These are phyloP conservation scores for Prosopocoilus inquinatus DNA, from an alignment of 2,888 invertebrate genomes.

Conservation along the genomic window DNA sequence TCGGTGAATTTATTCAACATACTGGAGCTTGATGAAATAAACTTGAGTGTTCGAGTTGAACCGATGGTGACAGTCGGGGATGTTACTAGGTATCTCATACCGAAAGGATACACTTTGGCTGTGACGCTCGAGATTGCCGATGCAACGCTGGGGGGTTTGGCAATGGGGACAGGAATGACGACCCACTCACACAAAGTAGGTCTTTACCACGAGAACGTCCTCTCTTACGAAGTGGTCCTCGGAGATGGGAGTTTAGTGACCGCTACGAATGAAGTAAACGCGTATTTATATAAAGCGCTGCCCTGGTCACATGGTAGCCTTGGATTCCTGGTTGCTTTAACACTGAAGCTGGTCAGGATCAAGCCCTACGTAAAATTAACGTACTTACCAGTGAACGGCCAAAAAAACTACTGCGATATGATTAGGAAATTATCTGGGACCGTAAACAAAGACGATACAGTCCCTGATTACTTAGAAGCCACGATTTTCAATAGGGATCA, in stretches of 20 bases:
- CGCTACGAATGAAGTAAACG: slow-evolving; percentile 56
- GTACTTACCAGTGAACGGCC: slow-evolving; percentile 62
- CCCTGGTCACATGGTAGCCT: slow-evolving; percentile 69
- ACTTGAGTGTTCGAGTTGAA: slow-evolving; percentile 62
- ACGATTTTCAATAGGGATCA: slow-evolving; percentile 63
- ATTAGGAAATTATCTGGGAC: slow-evolving; percentile 60
- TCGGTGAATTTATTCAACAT: slow-evolving; percentile 64
- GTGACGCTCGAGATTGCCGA: slow-evolving; percentile 68
- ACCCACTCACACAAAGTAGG: slow-evolving; percentile 71
- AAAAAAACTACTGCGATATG: slow-evolving; percentile 62
- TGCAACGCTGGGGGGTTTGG: slow-evolving; percentile 67
- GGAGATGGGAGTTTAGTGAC: slow-evolving; percentile 61
- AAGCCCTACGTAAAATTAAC: slow-evolving; percentile 66
- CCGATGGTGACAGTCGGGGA: slow-evolving; percentile 68
- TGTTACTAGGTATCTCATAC: slow-evolving; percentile 62
- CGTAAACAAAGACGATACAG: slow-evolving; percentile 43
- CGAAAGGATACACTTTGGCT: slow-evolving; percentile 65
- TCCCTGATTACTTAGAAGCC: slow-evolving; percentile 65
- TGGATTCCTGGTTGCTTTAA: slow-evolving; percentile 64
- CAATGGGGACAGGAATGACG: slow-evolving; percentile 72
- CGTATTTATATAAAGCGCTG: slow-evolving; percentile 59
- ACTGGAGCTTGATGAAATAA: slow-evolving; percentile 57
- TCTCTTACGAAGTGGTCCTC: slow-evolving; percentile 64
- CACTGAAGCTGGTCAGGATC: slow-evolving; percentile 60
- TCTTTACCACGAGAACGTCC: slow-evolving; percentile 65